Percentiles rank a stretch among this genome's conserved stretches.
Conservation (phyloP, 2,797 vertebrate genomes). For the Astyanax mexicanus region DNA sequence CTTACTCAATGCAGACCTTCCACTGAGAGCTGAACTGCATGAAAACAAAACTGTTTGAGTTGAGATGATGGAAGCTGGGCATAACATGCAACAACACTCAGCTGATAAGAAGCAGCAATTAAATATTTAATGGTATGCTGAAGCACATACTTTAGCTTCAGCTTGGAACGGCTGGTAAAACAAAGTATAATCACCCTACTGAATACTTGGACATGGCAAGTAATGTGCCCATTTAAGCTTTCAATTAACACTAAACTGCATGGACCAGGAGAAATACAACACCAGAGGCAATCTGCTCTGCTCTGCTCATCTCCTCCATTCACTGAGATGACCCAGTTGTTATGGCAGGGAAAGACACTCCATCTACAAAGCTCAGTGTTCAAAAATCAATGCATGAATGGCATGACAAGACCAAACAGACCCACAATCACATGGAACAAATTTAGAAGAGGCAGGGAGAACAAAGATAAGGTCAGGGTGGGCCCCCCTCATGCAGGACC, state of each 20-base stretch:
- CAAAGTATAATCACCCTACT: neutral
- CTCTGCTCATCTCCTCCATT: conserved; percentile 11
- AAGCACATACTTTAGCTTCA: neutral
- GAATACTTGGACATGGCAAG: neutral
- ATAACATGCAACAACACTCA: neutral
- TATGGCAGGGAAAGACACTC: neutral
- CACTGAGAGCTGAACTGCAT: neutral
- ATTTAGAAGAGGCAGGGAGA: conserved; percentile 21
- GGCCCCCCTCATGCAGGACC: neutral
- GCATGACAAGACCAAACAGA: conserved; percentile 28
- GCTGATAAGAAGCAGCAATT: neutral
- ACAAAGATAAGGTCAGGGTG: conserved; percentile 22
- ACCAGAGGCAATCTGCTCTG: neutral
- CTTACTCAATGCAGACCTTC: too few relatives aligned
- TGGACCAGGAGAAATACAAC: neutral
- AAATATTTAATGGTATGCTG: neutral
- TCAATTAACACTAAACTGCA: neutral
- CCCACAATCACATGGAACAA: conserved; percentile 33
- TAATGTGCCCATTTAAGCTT: neutral
- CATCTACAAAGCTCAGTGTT: conserved; percentile 38
- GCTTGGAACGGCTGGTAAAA: neutral
- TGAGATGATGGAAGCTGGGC: neutral
- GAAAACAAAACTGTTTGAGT: neutral
- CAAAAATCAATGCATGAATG: conserved; percentile 23
- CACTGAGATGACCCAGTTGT: conserved; percentile 5